Conservation (phyloP, 2,113 vertebrate genomes). For the Mormyrus lacerda region DNA sequence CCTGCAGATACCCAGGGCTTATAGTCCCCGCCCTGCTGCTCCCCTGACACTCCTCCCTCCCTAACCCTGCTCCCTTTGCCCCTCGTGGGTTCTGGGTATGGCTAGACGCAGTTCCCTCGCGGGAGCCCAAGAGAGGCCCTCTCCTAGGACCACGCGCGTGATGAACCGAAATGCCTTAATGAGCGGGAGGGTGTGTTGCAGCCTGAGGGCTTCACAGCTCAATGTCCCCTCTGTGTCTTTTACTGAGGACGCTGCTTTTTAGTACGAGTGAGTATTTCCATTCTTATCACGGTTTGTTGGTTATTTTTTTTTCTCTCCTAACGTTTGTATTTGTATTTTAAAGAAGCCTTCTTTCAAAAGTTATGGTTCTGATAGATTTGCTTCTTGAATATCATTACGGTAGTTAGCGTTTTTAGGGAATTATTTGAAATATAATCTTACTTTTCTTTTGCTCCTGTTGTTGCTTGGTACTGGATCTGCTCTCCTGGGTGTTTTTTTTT, state of each 20-base stretch:
- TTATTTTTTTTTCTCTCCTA: neutral
- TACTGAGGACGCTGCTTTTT: neutral
- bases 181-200: neutral
- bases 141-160: neutral
- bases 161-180: neutral
- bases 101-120: neutral
- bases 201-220: neutral
- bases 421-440: neutral
- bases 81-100: slow-evolving; percentile 14
- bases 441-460: slow-evolving; percentile 11
- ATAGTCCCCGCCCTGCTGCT: neutral
- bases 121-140: neutral
- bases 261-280: neutral
- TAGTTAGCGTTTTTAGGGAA: neutral
- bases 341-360: neutral
- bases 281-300: neutral
- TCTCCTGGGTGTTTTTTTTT: slow-evolving; percentile 19
- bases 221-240: neutral
- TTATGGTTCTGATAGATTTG: neutral
- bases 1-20: neutral
- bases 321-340: neutral
- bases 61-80: neutral
- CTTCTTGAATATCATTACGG: no score
- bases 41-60: neutral
- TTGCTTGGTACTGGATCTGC: neutral